Percentiles rank a stretch among this genome's conserved stretches.
phyloP scores from a whole-genome alignment of 2,797 vertebrate species.

The Thamnophis elegans region DNA sequence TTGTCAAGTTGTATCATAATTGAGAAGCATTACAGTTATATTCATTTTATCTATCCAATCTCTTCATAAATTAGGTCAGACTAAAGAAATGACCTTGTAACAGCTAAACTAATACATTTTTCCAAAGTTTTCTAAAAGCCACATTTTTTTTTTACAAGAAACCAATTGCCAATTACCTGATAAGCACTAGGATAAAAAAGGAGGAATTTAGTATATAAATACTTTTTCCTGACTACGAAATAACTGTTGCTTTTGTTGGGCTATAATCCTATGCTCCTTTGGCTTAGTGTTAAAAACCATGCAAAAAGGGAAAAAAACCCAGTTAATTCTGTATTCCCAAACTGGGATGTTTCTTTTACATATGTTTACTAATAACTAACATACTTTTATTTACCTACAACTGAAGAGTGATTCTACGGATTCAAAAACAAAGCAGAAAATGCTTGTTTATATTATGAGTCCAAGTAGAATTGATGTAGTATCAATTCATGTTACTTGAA shows the following conservation, averaged over 20 bases:
- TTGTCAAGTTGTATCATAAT: background rate
- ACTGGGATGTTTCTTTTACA: background rate
- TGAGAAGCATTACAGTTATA: background rate
- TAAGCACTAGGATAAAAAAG: background rate
- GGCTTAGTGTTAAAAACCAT: background rate
- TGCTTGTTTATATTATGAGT: background rate
- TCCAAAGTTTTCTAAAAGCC: background rate
- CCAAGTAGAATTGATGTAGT: background rate
- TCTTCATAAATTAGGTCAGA: background rate
- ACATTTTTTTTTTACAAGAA: background rate
- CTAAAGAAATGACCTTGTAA: background rate
- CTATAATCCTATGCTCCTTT: background rate
- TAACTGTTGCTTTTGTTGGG: background rate
- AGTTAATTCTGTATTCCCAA: background rate
- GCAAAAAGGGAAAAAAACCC: background rate
- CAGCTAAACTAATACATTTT: background rate
- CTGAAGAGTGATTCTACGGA: background rate
- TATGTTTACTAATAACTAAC: background rate
- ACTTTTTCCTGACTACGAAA: background rate
- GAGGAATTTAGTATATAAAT: background rate
- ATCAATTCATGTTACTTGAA: background rate
- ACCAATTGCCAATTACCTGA: background rate
- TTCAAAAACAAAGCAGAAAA: background rate
- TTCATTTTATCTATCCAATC: background rate
- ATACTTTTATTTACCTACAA: background rate